phyloP scores from a whole-genome alignment of 2,888 invertebrate genomes.

The Tachina lurida region DNA sequence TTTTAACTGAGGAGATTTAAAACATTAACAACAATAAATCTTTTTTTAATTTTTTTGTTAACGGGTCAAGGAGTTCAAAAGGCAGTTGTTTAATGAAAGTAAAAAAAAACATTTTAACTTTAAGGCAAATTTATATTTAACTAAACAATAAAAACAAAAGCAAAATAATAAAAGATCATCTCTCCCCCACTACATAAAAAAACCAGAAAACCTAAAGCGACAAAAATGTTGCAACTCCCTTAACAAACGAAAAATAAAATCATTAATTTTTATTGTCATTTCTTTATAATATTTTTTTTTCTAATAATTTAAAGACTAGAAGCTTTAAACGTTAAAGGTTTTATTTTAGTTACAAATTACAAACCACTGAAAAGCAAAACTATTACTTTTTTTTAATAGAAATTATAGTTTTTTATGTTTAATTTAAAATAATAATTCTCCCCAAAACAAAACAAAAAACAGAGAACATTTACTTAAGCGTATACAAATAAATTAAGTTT shows the following conservation, averaged over 20 bases:
- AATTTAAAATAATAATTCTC: slow-evolving; percentile 44
- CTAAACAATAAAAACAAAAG: slow-evolving; percentile 67
- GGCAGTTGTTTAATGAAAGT: slow-evolving; percentile 60
- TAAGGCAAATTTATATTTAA: slow-evolving; percentile 70
- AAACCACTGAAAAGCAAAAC: neutral
- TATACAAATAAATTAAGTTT: slow-evolving; percentile 67
- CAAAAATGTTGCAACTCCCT: slow-evolving; percentile 75
- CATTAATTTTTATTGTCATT: slow-evolving; percentile 34
- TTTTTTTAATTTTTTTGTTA: slow-evolving; percentile 24
- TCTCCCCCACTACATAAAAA: slow-evolving; percentile 58
- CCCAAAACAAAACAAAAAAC: slow-evolving; percentile 59
- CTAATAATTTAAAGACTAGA: slow-evolving; percentile 51
- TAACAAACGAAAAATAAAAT: slow-evolving; percentile 65
- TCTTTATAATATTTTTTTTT: slow-evolving; percentile 12
- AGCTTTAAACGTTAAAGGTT: slow-evolving; percentile 58
- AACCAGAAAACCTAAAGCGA: slow-evolving; percentile 39
- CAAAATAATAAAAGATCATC: slow-evolving; percentile 44
- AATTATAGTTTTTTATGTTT: slow-evolving; percentile 57
- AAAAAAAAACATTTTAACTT: slow-evolving; percentile 71
- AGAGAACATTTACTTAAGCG: slow-evolving; percentile 68
- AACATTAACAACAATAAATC: slow-evolving; percentile 15
- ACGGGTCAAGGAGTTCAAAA: slow-evolving; percentile 4
- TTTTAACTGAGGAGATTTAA: slow-evolving; percentile 19
- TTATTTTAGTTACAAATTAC: slow-evolving; percentile 39
- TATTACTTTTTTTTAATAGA: slow-evolving; percentile 42